Percentiles rank a stretch among this genome's conserved stretches.
phyloP scores from a whole-genome alignment of 1,140 invertebrate species.

The Calosoma granatense region DNA sequence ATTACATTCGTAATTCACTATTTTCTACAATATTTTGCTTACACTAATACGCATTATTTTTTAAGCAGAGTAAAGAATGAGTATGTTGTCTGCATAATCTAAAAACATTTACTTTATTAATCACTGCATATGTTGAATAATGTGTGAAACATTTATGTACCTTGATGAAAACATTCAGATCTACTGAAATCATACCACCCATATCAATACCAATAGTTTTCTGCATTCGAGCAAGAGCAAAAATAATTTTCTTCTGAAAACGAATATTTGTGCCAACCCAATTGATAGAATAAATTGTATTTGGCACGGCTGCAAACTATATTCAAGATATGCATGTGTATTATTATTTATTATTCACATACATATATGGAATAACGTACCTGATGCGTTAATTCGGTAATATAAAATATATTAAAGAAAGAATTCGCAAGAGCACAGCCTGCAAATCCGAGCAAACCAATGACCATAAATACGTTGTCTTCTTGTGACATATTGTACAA shows the following conservation, averaged over 20 bases:
- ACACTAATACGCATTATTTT: too few species aligned
- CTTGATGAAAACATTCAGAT: not conserved
- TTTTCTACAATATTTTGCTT: too few species aligned
- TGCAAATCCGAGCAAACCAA: not conserved
- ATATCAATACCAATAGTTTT: not conserved
- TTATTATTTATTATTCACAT: not conserved
- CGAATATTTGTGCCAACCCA: not conserved
- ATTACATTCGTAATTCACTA: too few species aligned
- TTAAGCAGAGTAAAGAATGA: not conserved
- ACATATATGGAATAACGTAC: too few species aligned
- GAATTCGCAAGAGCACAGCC: not conserved
- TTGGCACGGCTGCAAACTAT: not conserved
- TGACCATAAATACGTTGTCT: not conserved
- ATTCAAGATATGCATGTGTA: not conserved
- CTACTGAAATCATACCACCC: not conserved
- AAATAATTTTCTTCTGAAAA: not conserved
- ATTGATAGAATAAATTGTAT: not conserved
- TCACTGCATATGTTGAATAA: not conserved
- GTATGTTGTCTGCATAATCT: not conserved
- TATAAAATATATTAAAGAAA: not conserved
- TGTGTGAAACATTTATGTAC: not conserved
- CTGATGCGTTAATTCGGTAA: not conserved
- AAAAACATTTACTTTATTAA: not conserved
- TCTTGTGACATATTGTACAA: not conserved
- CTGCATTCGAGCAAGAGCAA: not conserved